Conservation (phyloP, 2,797 vertebrate genomes). For the Anguilla anguilla region DNA sequence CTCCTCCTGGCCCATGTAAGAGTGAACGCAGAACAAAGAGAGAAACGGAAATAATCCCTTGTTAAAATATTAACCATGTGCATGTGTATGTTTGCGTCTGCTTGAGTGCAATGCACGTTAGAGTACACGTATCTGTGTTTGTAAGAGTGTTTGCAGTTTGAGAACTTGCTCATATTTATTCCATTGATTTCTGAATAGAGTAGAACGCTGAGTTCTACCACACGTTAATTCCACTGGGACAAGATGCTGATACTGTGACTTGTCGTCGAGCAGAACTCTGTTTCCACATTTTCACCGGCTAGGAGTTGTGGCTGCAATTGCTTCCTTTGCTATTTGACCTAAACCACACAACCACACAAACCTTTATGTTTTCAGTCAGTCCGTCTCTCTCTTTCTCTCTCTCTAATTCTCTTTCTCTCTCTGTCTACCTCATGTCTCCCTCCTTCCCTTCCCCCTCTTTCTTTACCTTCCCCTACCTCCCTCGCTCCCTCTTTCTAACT, state of each 20-base stretch:
- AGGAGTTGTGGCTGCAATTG: constrained; percentile 17
- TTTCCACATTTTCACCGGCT: constrained; percentile 24
- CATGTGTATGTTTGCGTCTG: background rate
- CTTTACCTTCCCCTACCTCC: background rate
- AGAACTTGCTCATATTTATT: background rate
- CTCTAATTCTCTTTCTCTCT: background rate
- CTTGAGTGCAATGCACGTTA: background rate
- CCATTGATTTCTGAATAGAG: background rate
- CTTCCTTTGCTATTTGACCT: constrained; percentile 17
- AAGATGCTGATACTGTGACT: constrained; percentile 19
- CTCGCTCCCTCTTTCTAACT: background rate
- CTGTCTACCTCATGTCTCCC: background rate
- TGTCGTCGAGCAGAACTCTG: background rate
- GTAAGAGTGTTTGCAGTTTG: background rate
- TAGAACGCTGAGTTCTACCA: constrained; percentile 22
- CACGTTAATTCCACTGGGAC: constrained; percentile 25
- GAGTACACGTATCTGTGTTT: background rate
- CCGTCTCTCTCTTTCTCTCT: background rate
- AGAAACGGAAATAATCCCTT: too few species aligned
- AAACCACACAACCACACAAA: constrained; percentile 13
- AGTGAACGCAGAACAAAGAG: background rate
- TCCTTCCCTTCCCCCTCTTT: background rate
- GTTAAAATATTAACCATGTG: too few species aligned
- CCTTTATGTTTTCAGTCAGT: background rate
- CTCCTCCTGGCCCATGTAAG: background rate